These are phyloP conservation scores for Callipepla squamata DNA, from an alignment of 2,113 vertebrate species.

Conservation along the genomic window DNA sequence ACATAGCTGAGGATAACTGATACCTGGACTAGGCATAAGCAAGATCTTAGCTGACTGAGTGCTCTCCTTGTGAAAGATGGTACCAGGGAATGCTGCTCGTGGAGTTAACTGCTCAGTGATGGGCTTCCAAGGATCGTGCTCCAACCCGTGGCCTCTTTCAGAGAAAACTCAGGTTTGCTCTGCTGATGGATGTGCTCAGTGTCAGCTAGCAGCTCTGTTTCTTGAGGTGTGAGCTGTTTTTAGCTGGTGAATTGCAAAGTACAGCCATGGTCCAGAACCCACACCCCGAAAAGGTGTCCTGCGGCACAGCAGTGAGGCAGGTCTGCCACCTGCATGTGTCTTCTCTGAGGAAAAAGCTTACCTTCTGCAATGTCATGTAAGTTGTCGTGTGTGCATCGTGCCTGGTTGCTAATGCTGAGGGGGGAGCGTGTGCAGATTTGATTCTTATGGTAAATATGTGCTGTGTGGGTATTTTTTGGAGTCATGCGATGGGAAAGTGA, in stretches of 20 bases:
- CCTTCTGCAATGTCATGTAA: conserved; percentile 69
- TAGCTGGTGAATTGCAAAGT: background rate
- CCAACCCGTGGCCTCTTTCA: background rate
- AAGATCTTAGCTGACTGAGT: background rate
- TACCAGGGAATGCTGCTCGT: background rate
- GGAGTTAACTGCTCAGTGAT: background rate
- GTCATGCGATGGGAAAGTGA: background rate
- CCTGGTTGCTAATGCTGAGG: background rate
- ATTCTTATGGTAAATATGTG: accelerated
- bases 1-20: background rate
- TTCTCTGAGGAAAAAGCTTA: conserved; percentile 77
- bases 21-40: background rate
- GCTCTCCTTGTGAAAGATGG: background rate
- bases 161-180: background rate
- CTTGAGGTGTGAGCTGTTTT: background rate
- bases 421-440: background rate
- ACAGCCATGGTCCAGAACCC: conserved; percentile 71
- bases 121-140: background rate
- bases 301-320: conserved; percentile 51
- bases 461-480: accelerated
- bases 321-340: conserved; percentile 54
- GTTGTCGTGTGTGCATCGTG: background rate
- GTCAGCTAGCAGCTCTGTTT: background rate
- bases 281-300: background rate
- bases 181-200: accelerated